Evolutionary conservation across 2,888 invertebrate genomes (phyloP).

Genomic region (Thyatira batis): DNA sequence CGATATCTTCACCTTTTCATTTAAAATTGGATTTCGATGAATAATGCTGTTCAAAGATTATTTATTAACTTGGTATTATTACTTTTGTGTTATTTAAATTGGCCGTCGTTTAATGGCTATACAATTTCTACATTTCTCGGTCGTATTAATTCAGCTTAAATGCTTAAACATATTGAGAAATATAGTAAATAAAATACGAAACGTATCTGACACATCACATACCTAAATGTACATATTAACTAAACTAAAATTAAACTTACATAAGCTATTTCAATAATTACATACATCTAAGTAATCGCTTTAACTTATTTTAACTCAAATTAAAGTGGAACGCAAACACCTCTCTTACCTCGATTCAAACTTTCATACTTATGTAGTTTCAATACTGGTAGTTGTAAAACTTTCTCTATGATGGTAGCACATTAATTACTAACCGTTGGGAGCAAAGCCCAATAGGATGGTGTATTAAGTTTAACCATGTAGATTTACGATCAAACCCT

Average conservation of each 20-base stretch:
- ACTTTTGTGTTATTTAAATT: background rate
- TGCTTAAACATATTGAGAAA: too few relatives aligned
- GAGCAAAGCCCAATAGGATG: constrained; percentile 70
- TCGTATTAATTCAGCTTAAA: too few relatives aligned
- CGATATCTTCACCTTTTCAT: constrained; percentile 55
- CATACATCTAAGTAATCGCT: constrained; percentile 45
- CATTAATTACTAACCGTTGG: constrained; percentile 75
- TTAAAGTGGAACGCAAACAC: constrained; percentile 68
- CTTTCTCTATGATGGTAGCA: constrained; percentile 73
- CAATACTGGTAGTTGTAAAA: constrained; percentile 74
- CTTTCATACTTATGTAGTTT: constrained; percentile 75
- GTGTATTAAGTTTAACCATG: constrained; percentile 75
- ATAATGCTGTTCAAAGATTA: background rate
- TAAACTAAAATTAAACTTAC: constrained; percentile 10
- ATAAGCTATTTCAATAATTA: constrained; percentile 32
- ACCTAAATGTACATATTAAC: background rate
- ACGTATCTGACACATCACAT: background rate
- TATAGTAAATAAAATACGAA: background rate
- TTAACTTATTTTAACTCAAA: constrained; percentile 69
- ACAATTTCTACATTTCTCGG: background rate
- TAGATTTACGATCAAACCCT: constrained; percentile 81
- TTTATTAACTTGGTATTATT: background rate
- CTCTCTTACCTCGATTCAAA: constrained; percentile 68
- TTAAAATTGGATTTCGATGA: constrained; percentile 24
- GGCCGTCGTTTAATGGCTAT: background rate